Evolutionary conservation across 2,113 vertebrate genomes (phyloP).

Genomic region (Podarcis cretensis): DNA sequence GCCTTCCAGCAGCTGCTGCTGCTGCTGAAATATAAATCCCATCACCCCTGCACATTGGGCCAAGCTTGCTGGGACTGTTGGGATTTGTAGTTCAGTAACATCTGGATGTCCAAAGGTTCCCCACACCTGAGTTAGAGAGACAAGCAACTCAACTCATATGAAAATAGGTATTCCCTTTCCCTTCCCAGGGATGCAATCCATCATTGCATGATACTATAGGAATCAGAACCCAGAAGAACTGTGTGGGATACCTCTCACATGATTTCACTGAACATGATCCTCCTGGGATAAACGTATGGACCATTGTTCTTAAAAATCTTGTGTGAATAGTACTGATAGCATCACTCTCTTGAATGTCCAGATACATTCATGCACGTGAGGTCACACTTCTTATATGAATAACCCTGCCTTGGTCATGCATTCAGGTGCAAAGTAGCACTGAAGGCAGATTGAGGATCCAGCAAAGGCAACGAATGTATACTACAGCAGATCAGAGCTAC

Average conservation of each 20-base stretch:
- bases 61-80: too few relatives aligned
- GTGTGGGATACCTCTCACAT: background rate
- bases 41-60: too few relatives aligned
- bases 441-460: background rate
- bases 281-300: background rate
- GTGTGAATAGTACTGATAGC: background rate
- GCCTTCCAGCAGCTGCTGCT: too few relatives aligned
- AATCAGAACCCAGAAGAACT: background rate
- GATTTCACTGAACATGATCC: background rate
- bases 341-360: background rate
- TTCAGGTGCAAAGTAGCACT: background rate
- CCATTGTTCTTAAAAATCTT: background rate
- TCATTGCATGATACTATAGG: background rate
- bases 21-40: too few relatives aligned
- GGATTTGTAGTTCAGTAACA: too few relatives aligned
- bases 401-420: background rate
- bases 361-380: background rate
- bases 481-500: slow-evolving; percentile 48
- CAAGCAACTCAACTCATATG: background rate
- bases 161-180: background rate
- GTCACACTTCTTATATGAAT: background rate
- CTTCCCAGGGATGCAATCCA: background rate
- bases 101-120: too few relatives aligned
- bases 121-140: background rate
- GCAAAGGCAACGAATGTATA: background rate